phyloP scores from a whole-genome alignment of 1,140 invertebrate species.

The Cyclina sinensis region DNA sequence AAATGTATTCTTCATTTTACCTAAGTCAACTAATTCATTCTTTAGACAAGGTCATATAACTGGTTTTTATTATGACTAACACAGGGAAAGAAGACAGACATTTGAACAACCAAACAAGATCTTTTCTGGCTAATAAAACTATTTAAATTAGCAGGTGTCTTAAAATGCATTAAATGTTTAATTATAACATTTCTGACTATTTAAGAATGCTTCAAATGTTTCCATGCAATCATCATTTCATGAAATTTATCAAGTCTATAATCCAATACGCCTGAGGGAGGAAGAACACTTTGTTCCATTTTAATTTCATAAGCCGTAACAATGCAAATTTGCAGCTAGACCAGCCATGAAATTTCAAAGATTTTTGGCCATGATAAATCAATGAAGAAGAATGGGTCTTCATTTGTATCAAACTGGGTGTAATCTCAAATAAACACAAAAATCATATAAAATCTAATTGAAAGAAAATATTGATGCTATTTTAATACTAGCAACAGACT shows the following conservation, averaged over 20 bases:
- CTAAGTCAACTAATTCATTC: too few relatives aligned
- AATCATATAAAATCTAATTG: conserved; percentile 13
- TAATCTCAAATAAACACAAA: conserved; percentile 36
- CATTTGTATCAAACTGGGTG: conserved; percentile 1
- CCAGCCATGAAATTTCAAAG: conserved; percentile 3
- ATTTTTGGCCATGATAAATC: background rate
- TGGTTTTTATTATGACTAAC: too few relatives aligned
- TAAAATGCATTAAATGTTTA: too few relatives aligned
- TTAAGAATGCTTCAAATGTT: too few relatives aligned
- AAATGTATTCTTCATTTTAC: too few relatives aligned
- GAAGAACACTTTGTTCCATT: background rate
- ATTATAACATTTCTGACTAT: too few relatives aligned
- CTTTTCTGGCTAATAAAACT: too few relatives aligned
- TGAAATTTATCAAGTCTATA: background rate
- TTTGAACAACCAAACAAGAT: too few relatives aligned
- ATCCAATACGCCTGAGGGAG: background rate
- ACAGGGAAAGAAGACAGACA: too few relatives aligned
- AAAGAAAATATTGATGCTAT: conserved; percentile 48
- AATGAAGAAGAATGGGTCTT: background rate
- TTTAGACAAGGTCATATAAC: too few relatives aligned
- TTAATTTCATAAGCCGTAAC: background rate
- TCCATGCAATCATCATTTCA: background rate
- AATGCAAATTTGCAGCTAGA: conserved; percentile 8
- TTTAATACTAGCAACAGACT: conserved; percentile 16
- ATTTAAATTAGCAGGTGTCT: too few relatives aligned